Conservation (phyloP, 2,888 invertebrate genomes). For the Prosopocoilus inquinatus region DNA sequence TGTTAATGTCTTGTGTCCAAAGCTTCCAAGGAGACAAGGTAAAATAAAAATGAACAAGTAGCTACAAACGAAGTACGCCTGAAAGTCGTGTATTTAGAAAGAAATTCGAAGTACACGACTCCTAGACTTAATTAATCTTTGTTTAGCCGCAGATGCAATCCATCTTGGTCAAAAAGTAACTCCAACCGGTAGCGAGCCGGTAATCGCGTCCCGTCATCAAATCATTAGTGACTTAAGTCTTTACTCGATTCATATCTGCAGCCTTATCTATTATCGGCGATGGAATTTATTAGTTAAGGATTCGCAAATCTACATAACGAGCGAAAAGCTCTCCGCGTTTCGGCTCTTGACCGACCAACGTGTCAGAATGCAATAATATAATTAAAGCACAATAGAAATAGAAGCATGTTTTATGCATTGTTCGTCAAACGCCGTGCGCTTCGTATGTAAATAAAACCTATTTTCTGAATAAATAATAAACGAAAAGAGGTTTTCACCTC, state of each 20-base stretch:
- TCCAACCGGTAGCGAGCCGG: constrained; percentile 32
- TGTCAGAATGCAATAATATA: background rate
- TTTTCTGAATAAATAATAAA: constrained; percentile 13
- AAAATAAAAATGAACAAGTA: too few relatives aligned
- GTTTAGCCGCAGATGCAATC: constrained; percentile 27
- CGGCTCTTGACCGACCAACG: too few relatives aligned
- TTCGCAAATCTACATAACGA: background rate
- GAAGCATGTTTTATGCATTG: background rate
- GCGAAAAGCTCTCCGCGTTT: too few relatives aligned
- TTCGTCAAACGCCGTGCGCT: constrained; percentile 2
- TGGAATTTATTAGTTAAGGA: background rate
- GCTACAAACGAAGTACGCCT: too few relatives aligned
- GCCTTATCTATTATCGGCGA: constrained; percentile 4
- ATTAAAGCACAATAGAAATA: background rate
- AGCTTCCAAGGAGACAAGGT: too few relatives aligned
- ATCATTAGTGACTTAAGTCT: constrained; percentile 37
- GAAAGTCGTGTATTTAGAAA: background rate
- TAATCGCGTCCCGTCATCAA: constrained; percentile 34
- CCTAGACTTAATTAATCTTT: constrained; percentile 31
- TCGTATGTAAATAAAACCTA: constrained; percentile 17
- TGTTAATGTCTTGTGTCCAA: too few relatives aligned
- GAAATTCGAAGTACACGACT: constrained; percentile 17
- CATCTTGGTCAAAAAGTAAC: constrained; percentile 30
- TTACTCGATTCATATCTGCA: constrained; percentile 25
- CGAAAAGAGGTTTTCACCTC: constrained; percentile 15